These are phyloP conservation scores for Pogoniulus pusillus DNA, from an alignment of 2,797 vertebrate species.

Conservation along the genomic window DNA sequence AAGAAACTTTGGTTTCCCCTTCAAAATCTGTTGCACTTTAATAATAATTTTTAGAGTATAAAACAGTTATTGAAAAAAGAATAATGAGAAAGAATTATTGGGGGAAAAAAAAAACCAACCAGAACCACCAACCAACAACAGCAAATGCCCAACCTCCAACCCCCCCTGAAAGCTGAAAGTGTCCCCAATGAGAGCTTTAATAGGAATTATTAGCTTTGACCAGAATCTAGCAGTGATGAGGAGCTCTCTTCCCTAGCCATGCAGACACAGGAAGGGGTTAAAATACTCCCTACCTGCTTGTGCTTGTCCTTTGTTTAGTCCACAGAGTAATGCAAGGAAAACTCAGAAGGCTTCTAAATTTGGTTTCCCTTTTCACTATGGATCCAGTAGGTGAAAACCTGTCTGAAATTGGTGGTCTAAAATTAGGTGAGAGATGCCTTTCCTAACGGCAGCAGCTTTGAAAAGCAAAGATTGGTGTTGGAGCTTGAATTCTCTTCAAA, in stretches of 20 bases:
- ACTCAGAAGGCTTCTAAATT: neutral
- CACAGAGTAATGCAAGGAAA: neutral
- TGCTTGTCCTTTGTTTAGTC: neutral
- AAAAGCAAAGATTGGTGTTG: no score
- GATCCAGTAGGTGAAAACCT: neutral
- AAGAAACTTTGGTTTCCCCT: neutral
- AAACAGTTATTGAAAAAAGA: no score
- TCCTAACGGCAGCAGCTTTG: neutral
- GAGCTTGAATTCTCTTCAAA: neutral
- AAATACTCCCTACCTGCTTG: conserved; percentile 40
- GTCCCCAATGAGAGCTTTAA: neutral
- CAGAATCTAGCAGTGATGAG: neutral
- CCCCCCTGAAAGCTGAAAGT: no score
- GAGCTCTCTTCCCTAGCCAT: neutral
- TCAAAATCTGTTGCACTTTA: neutral
- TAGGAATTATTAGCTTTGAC: neutral
- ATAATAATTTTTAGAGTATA: no score
- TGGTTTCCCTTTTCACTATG: neutral
- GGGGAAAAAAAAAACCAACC: neutral
- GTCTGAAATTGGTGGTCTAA: neutral
- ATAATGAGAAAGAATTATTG: no score
- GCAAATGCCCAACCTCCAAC: neutral
- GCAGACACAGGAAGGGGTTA: neutral
- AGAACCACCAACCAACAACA: neutral
- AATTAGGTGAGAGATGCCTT: neutral